Percentiles rank a stretch among this genome's conserved stretches.
phyloP scores from a whole-genome alignment of 37 sponge, comb jelly and placozoan genomes.

The Beroe forskalii region DNA sequence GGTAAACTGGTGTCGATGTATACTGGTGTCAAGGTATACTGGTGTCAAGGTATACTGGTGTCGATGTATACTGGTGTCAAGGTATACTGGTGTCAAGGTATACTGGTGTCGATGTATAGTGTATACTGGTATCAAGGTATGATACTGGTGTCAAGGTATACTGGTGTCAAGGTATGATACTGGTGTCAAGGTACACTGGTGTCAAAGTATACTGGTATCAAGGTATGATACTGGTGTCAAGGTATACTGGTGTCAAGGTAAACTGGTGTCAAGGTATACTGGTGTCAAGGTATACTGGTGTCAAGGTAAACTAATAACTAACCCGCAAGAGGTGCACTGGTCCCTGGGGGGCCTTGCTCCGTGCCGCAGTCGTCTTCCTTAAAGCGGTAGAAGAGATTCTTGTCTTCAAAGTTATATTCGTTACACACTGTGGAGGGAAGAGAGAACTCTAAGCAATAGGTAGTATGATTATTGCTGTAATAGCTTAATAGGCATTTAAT shows the following conservation, averaged over 20 bases:
- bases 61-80: too few species aligned
- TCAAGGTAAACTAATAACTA: neutral
- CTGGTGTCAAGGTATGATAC: neutral
- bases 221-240: too few species aligned
- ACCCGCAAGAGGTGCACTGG: slow-evolving; percentile 53
- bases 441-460: too few species aligned
- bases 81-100: too few species aligned
- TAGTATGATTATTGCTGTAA: too few species aligned
- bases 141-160: neutral
- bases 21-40: too few species aligned
- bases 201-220: neutral
- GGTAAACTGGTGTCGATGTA: too few species aligned
- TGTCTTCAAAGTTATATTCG: slow-evolving; percentile 65
- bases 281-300: neutral
- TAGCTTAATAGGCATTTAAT: too few species aligned
- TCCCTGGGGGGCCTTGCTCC: slow-evolving; percentile 51
- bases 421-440: neutral
- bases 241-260: neutral
- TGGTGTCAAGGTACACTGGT: neutral
- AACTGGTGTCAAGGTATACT: neutral
- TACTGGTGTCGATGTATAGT: too few species aligned
- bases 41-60: too few species aligned
- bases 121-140: too few species aligned
- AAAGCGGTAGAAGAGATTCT: slow-evolving; percentile 59
- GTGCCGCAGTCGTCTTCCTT: slow-evolving; percentile 59